phyloP scores from a whole-genome alignment of 2,113 vertebrate species.

The Osmerus eperlanus region DNA sequence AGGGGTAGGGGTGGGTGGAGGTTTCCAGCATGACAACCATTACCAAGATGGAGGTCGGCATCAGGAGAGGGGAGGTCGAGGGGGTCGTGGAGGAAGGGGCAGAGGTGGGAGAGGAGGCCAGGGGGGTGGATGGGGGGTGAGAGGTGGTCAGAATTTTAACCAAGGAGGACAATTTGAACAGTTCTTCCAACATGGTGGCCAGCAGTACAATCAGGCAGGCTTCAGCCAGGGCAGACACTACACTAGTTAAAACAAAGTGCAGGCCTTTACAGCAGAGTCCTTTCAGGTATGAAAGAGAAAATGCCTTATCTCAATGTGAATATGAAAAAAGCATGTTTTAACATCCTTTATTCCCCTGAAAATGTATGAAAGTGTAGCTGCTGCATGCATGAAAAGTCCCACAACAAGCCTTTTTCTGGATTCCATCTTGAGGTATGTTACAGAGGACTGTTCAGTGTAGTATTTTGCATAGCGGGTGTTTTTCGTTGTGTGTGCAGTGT shows the following conservation, averaged over 20 bases:
- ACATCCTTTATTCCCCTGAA: background rate
- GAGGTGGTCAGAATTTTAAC: slow-evolving; percentile 88
- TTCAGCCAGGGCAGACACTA: slow-evolving; percentile 94
- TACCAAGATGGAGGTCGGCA: slow-evolving; percentile 82
- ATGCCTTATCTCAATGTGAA: slow-evolving; percentile 12
- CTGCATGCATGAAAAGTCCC: background rate
- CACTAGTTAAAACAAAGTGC: slow-evolving; percentile 80
- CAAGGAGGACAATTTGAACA: slow-evolving; percentile 98
- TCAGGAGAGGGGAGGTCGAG: slow-evolving; percentile 59
- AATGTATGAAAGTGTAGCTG: background rate
- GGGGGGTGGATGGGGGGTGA: slow-evolving; percentile 85
- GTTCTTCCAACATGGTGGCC: slow-evolving; percentile 97
- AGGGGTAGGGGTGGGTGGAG: slow-evolving; percentile 75
- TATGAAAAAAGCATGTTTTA: slow-evolving; percentile 23
- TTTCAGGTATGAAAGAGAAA: slow-evolving; percentile 18
- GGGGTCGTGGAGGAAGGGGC: slow-evolving; percentile 70
- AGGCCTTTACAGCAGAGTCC: slow-evolving; percentile 62
- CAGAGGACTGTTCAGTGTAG: slow-evolving; percentile 10
- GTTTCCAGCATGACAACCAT: slow-evolving; percentile 73
- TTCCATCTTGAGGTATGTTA: background rate
- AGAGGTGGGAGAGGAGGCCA: slow-evolving; percentile 75
- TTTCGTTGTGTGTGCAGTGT: slow-evolving; percentile 17
- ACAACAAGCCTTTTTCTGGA: background rate
- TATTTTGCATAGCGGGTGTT: slow-evolving; percentile 11
- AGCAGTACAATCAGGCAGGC: slow-evolving; percentile 92